phyloP scores from a whole-genome alignment of 2,888 invertebrate species.

The Aporophyla lueneburgensis region DNA sequence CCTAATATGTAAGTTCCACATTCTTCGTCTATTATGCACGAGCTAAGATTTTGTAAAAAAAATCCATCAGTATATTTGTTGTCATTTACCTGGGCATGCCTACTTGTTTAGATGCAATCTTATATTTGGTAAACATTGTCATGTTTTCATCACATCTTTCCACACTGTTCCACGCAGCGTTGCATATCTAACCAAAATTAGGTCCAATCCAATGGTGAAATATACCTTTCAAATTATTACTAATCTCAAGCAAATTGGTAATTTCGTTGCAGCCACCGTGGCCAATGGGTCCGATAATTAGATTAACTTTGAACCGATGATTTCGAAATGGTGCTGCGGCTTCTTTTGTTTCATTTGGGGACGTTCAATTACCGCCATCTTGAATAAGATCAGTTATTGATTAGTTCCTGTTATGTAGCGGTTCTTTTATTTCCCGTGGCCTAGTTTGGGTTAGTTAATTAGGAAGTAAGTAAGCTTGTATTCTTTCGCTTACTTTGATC shows the following conservation, averaged over 20 bases:
- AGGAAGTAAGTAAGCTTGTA: not conserved
- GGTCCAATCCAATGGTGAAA: slow-evolving; percentile 46
- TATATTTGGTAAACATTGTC: slow-evolving; percentile 27
- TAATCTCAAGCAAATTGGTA: slow-evolving; percentile 53
- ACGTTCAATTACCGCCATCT: slow-evolving; percentile 41
- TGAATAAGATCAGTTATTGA: slow-evolving; percentile 33
- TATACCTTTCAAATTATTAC: slow-evolving; percentile 43
- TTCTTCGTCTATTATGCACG: not conserved
- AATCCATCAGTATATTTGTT: not conserved
- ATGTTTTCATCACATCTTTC: slow-evolving; percentile 43
- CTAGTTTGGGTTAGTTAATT: slow-evolving; percentile 20
- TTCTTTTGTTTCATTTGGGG: slow-evolving; percentile 56
- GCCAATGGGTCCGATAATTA: slow-evolving; percentile 56
- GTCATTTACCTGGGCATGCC: not conserved
- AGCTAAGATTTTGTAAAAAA: not conserved
- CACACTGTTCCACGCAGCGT: slow-evolving; percentile 20
- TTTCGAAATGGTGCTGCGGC: slow-evolving; percentile 57
- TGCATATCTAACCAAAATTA: slow-evolving; percentile 35
- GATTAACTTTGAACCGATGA: slow-evolving; percentile 50
- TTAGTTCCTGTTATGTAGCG: slow-evolving; percentile 50
- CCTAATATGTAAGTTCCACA: not conserved
- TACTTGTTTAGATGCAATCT: not conserved
- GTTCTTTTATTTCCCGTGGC: slow-evolving; percentile 26
- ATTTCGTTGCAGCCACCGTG: slow-evolving; percentile 54
- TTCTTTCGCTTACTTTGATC: not conserved